These are phyloP conservation scores for Harpalus rufipes DNA, from an alignment of 2,888 invertebrate species.

Conservation along the genomic window DNA sequence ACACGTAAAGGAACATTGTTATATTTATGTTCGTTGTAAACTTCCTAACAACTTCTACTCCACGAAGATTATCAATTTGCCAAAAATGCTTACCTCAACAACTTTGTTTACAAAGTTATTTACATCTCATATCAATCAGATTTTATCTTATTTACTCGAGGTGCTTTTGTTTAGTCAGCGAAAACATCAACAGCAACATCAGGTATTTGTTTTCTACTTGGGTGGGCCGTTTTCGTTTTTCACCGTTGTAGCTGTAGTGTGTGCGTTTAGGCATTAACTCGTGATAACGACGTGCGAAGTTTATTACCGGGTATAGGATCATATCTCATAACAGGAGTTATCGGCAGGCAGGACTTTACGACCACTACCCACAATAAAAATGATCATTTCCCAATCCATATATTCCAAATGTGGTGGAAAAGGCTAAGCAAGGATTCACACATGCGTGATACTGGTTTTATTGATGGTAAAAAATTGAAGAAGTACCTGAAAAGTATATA, in stretches of 20 bases:
- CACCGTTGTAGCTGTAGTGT: slow-evolving; percentile 4
- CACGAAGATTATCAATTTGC: slow-evolving; percentile 14
- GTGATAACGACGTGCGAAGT: slow-evolving; percentile 58
- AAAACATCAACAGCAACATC: slow-evolving; percentile 19
- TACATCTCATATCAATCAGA: slow-evolving; percentile 37
- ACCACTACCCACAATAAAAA: slow-evolving; percentile 29
- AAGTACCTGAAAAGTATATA: neutral
- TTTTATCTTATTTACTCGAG: slow-evolving; percentile 28
- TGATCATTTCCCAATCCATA: slow-evolving; percentile 43
- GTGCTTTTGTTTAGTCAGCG: slow-evolving; percentile 32
- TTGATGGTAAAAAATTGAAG: slow-evolving; percentile 2
- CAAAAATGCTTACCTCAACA: slow-evolving; percentile 18
- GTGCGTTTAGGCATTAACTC: slow-evolving; percentile 60
- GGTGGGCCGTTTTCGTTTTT: neutral
- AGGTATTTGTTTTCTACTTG: slow-evolving; percentile 10
- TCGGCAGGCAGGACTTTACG: slow-evolving; percentile 32
- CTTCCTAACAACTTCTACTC: slow-evolving; percentile 13
- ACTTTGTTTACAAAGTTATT: slow-evolving; percentile 48
- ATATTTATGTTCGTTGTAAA: neutral
- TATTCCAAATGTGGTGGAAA: slow-evolving; percentile 40
- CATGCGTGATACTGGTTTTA: slow-evolving; percentile 15
- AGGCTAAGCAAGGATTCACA: neutral
- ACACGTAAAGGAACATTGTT: neutral
- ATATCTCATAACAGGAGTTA: slow-evolving; percentile 60
- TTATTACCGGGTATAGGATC: slow-evolving; percentile 30